Evolutionary conservation across 2,113 vertebrate genomes (phyloP).

Genomic region (Plecturocebus donacophilus): DNA sequence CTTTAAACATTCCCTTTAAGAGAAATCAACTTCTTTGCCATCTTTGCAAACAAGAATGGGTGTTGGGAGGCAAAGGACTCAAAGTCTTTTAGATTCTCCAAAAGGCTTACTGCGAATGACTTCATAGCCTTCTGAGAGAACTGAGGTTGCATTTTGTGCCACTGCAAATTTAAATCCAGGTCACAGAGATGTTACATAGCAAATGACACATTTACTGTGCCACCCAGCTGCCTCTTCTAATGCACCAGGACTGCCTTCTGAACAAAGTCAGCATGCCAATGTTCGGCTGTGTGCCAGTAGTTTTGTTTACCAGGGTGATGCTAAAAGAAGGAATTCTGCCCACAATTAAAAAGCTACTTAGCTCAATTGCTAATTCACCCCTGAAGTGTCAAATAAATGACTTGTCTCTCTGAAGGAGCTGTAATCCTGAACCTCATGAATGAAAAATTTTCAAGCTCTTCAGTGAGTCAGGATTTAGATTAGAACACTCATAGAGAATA

Average conservation of each 20-base stretch:
- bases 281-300: constrained; percentile 76
- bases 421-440: constrained; percentile 58
- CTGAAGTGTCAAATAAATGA: constrained; percentile 76
- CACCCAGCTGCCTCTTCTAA: constrained; percentile 86
- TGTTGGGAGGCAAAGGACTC: constrained; percentile 47
- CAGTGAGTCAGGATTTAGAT: constrained; percentile 57
- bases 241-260: constrained; percentile 80
- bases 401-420: constrained; percentile 65
- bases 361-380: constrained; percentile 70
- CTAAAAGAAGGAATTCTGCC: constrained; percentile 71
- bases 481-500: constrained; percentile 27
- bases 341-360: constrained; percentile 81
- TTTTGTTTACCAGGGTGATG: constrained; percentile 74
- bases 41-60: constrained; percentile 61
- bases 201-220: constrained; percentile 88
- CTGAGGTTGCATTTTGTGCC: constrained; percentile 87
- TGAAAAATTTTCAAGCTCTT: constrained; percentile 60
- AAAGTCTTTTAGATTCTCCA: constrained; percentile 81
- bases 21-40: constrained; percentile 70
- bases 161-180: constrained; percentile 89
- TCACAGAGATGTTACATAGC: constrained; percentile 89
- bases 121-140: constrained; percentile 86
- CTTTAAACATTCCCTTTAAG: constrained; percentile 78
- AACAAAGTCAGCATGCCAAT: constrained; percentile 82
- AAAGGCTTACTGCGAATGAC: constrained; percentile 83